Evolutionary conservation across 2,113 vertebrate genomes (phyloP).

Genomic region (Phaetusa simplex): DNA sequence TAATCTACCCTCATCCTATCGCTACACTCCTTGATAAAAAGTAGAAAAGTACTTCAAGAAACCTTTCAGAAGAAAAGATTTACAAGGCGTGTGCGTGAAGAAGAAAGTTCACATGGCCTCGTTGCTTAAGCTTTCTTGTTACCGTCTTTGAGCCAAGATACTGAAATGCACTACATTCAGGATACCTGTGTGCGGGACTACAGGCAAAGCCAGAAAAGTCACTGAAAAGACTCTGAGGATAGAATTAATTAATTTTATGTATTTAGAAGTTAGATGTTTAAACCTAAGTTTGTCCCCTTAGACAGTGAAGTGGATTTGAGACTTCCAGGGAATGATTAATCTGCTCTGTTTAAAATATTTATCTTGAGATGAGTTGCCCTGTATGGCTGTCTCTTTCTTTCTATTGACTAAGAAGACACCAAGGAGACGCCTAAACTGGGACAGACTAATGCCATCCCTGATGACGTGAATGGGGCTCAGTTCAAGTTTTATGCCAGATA

Average conservation of each 20-base stretch:
- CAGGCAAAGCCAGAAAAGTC: not conserved
- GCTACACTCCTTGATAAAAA: not conserved
- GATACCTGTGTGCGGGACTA: not conserved
- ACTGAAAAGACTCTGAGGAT: not conserved
- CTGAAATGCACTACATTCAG: not conserved
- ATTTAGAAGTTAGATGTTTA: not conserved
- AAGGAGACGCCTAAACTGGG: not conserved
- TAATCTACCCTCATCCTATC: not conserved
- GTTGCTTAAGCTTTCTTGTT: not conserved
- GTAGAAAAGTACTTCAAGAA: not conserved
- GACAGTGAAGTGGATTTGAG: not conserved
- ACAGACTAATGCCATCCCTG: not conserved
- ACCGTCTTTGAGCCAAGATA: not conserved
- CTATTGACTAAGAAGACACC: not conserved
- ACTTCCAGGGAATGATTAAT: not conserved
- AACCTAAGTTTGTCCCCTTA: not conserved
- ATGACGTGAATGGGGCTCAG: not conserved
- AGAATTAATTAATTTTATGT: not conserved
- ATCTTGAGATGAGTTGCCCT: not conserved
- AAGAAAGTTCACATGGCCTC: not conserved
- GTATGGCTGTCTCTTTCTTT: not conserved
- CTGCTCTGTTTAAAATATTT: not conserved
- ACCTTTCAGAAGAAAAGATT: not conserved
- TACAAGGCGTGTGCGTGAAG: not conserved
- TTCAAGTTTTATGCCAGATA: not conserved